Conservation (phyloP, 1,140 invertebrate species). For the Zaprionus gabonicus region DNA sequence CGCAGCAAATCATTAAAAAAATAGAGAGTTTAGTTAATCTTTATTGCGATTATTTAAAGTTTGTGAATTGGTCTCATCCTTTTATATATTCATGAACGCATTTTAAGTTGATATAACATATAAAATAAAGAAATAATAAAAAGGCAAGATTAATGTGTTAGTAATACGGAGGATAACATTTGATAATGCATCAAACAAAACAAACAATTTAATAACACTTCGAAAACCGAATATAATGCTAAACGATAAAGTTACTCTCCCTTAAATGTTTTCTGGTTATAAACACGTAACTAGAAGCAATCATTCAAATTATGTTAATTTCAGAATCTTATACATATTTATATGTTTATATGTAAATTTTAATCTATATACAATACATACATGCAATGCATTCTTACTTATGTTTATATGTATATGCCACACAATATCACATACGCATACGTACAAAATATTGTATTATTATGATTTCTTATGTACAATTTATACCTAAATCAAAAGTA, state of each 20-base stretch:
- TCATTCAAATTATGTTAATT: slow-evolving; percentile 61
- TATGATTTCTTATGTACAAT: slow-evolving; percentile 69
- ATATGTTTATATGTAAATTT: slow-evolving; percentile 66
- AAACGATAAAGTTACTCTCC: slow-evolving; percentile 20
- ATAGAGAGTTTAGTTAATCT: not conserved
- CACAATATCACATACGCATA: slow-evolving; percentile 44
- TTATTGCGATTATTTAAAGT: not conserved
- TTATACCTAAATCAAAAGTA: slow-evolving; percentile 64
- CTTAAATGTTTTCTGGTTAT: slow-evolving; percentile 43
- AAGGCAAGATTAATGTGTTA: slow-evolving; percentile 24
- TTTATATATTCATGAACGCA: not conserved
- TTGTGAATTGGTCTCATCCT: slow-evolving; percentile 2
- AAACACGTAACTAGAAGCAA: slow-evolving; percentile 34
- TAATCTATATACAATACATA: slow-evolving; percentile 57
- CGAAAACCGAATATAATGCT: slow-evolving; percentile 25
- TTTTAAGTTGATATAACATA: slow-evolving; percentile 4
- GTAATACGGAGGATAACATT: slow-evolving; percentile 20
- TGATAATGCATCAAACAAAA: slow-evolving; percentile 19
- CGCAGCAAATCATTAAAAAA: not conserved
- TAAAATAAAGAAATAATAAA: slow-evolving; percentile 10
- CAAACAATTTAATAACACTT: slow-evolving; percentile 17
- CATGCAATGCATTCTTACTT: slow-evolving; percentile 48
- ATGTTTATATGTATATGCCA: slow-evolving; percentile 55
- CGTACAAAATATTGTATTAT: slow-evolving; percentile 56
- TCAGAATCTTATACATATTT: slow-evolving; percentile 58